phyloP scores from a whole-genome alignment of 1,140 invertebrate genomes.

The Cryptotermes secundus region DNA sequence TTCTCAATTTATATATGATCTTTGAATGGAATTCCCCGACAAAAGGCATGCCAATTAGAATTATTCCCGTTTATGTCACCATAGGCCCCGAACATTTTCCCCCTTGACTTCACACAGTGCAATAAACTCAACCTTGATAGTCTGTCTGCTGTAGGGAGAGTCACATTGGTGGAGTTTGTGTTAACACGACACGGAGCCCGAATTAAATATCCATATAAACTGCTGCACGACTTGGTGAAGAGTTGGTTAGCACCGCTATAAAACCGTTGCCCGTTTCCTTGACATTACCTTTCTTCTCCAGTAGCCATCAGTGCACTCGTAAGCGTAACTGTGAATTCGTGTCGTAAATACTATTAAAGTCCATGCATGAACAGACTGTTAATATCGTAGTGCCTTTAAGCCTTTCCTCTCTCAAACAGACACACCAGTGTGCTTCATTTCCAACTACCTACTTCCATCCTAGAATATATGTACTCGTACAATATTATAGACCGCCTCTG shows the following conservation, averaged over 20 bases:
- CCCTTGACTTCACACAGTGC: neutral
- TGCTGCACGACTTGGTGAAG: neutral
- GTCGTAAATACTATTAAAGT: neutral
- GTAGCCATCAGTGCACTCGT: neutral
- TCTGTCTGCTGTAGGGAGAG: neutral
- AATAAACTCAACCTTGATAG: neutral
- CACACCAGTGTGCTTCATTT: too few relatives aligned
- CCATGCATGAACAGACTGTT: neutral
- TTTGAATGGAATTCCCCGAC: too few relatives aligned
- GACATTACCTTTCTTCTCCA: neutral
- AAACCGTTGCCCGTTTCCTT: neutral
- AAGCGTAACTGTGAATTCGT: neutral
- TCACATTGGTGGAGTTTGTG: neutral
- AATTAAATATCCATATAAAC: conserved; percentile 2
- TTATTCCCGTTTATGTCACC: too few relatives aligned
- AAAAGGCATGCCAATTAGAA: too few relatives aligned
- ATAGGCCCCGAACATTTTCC: too few relatives aligned
- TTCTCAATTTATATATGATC: too few relatives aligned
- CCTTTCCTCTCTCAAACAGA: too few relatives aligned
- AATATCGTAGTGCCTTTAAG: neutral
- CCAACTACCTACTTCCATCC: too few relatives aligned
- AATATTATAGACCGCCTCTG: too few relatives aligned
- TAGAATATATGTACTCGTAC: too few relatives aligned
- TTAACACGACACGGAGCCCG: neutral
- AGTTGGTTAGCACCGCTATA: neutral